Percentiles rank a stretch among this genome's conserved stretches.
These are phyloP conservation scores for Ormyrus pomaceus DNA, from an alignment of 2,888 invertebrate species.

Conservation along the genomic window DNA sequence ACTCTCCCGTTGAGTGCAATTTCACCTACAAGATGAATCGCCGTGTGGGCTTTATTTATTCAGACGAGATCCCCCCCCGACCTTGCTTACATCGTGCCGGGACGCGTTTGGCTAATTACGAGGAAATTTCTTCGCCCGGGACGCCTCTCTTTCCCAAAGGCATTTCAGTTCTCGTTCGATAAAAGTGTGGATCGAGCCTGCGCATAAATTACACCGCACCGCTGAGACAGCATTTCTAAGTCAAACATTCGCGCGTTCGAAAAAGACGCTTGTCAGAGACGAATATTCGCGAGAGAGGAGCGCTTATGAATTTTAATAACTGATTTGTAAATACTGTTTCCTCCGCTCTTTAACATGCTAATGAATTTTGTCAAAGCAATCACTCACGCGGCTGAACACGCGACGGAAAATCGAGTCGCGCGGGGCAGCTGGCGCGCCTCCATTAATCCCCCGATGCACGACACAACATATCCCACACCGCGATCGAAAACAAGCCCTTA, in stretches of 20 bases:
- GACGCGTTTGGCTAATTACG: not conserved
- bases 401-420: too few species aligned
- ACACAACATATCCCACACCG: too few species aligned
- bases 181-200: not conserved
- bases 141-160: not conserved
- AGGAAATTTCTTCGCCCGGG: not conserved
- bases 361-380: too few species aligned
- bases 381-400: too few species aligned
- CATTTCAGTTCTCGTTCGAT: not conserved
- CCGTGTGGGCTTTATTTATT: constrained; percentile 11
- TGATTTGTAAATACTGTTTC: too few species aligned
- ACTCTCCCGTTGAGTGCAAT: not conserved
- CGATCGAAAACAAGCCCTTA: not conserved
- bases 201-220: not conserved
- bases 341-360: too few species aligned
- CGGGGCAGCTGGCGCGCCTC: too few species aligned
- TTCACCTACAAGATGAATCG: not conserved
- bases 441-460: too few species aligned
- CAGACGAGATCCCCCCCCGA: not conserved
- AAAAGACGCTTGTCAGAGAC: too few species aligned
- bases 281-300: too few species aligned
- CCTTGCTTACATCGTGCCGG: not conserved
- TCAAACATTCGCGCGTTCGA: too few species aligned
- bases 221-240: not conserved
- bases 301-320: too few species aligned